Evolutionary conservation across 1,140 invertebrate species (phyloP).

Genomic region (Tetramorium parvispinum): DNA sequence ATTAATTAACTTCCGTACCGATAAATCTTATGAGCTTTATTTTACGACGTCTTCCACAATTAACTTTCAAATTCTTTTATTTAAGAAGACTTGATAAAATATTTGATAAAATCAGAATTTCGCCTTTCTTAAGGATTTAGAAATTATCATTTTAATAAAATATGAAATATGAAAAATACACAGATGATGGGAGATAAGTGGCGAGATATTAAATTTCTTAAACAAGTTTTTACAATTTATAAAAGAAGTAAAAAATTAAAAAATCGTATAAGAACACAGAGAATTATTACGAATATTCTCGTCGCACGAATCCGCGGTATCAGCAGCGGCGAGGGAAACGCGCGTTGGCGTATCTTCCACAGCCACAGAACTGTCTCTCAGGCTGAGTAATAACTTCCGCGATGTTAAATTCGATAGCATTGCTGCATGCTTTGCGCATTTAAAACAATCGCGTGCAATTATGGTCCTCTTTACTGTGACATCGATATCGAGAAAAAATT

Average conservation of each 20-base stretch:
- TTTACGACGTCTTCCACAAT: background rate
- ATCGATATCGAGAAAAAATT: slow-evolving; percentile 28
- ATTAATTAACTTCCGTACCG: background rate
- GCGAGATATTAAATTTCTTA: background rate
- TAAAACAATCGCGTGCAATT: slow-evolving; percentile 57
- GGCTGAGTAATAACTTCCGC: slow-evolving; percentile 59
- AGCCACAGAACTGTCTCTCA: slow-evolving; percentile 51
- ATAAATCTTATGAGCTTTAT: background rate
- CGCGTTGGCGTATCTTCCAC: slow-evolving; percentile 56
- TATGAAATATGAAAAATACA: background rate
- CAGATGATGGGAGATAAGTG: background rate
- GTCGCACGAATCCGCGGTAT: slow-evolving; percentile 44
- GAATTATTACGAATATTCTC: slow-evolving; percentile 47
- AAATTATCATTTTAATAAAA: slow-evolving; percentile 4
- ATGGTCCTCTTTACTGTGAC: background rate
- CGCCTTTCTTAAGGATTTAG: background rate
- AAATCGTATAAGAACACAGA: background rate
- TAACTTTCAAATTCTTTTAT: background rate
- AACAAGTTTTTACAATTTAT: background rate
- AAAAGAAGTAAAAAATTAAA: background rate
- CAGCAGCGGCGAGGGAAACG: slow-evolving; percentile 42
- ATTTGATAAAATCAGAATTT: background rate
- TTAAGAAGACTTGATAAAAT: background rate
- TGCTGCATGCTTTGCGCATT: slow-evolving; percentile 14
- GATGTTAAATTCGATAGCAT: slow-evolving; percentile 52